Conservation (phyloP, 2,113 vertebrate genomes). For the Parus major region DNA sequence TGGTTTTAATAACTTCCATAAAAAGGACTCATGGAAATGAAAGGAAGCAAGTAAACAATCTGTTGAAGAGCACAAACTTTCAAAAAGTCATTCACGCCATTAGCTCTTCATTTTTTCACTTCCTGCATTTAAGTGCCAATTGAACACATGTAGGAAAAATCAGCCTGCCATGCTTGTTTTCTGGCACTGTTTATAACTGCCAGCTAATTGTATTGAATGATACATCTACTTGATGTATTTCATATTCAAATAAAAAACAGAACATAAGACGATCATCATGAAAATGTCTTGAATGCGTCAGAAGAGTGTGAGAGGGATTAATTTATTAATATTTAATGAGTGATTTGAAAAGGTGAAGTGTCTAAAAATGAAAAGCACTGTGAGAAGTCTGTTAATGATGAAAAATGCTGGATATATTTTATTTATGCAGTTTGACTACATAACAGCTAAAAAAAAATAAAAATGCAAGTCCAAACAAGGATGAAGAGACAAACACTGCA, state of each 20-base stretch:
- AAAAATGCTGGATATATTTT: conserved; percentile 44
- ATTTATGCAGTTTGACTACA: conserved; percentile 31
- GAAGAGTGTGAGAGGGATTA: conserved; percentile 29
- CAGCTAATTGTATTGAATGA: conserved; percentile 38
- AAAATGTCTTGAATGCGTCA: conserved; percentile 50
- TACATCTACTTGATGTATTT: conserved; percentile 38
- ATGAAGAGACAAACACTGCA: not conserved
- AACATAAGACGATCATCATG: conserved; percentile 27
- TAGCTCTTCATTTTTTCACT: conserved; percentile 5
- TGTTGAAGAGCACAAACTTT: not conserved
- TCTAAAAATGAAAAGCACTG: conserved; percentile 46
- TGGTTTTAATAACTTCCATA: not conserved
- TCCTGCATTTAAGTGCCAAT: not conserved
- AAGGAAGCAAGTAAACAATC: not conserved
- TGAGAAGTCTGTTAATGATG: conserved; percentile 34
- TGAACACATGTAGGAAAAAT: conserved; percentile 24
- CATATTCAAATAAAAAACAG: conserved; percentile 51
- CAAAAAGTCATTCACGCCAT: not conserved
- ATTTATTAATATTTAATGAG: conserved; percentile 67
- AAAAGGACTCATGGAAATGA: not conserved
- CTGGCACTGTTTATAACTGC: conserved; percentile 38
- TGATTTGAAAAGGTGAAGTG: conserved; percentile 58
- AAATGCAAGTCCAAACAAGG: not conserved
- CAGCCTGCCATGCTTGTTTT: conserved; percentile 14
- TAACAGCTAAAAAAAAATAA: not conserved